Percentiles rank a stretch among this genome's conserved stretches.
phyloP scores from a whole-genome alignment of 2,113 vertebrate genomes.

The Pardalotus punctatus region DNA sequence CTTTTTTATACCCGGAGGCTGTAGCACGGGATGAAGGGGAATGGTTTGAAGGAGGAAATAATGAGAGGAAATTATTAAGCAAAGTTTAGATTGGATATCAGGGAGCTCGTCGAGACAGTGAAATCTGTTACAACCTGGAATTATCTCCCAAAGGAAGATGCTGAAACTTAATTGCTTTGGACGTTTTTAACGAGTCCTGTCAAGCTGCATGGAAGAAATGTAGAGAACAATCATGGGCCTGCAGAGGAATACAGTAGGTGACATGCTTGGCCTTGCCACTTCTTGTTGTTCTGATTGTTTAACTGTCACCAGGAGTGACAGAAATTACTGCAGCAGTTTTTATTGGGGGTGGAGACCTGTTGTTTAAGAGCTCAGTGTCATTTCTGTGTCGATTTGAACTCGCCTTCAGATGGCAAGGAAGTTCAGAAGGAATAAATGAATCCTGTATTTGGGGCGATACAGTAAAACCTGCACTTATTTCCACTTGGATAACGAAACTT shows the following conservation, averaged over 20 bases:
- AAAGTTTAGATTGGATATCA: constrained; percentile 10
- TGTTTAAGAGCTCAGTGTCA: not conserved
- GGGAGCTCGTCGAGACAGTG: not conserved
- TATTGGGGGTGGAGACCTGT: not conserved
- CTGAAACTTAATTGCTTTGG: constrained; percentile 24
- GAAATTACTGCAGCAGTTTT: not conserved
- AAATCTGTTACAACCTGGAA: not conserved
- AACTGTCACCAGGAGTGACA: not conserved
- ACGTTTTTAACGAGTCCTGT: constrained; percentile 22
- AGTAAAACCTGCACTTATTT: not conserved
- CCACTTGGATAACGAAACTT: not conserved
- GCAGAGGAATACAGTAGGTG: not conserved
- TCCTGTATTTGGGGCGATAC: not conserved
- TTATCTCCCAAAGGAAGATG: not conserved
- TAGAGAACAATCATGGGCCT: not conserved
- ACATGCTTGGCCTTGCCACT: not conserved
- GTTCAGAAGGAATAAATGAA: not conserved
- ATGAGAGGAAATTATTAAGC: constrained; percentile 24
- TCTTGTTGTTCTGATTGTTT: not conserved
- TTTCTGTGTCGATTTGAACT: rapidly evolving
- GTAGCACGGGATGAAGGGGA: not conserved
- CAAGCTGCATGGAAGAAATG: not conserved
- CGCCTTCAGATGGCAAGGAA: not conserved
- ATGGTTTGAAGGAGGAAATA: not conserved
- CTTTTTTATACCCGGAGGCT: not conserved